Conservation (phyloP, 2,113 vertebrate genomes). For the Podiceps cristatus region DNA sequence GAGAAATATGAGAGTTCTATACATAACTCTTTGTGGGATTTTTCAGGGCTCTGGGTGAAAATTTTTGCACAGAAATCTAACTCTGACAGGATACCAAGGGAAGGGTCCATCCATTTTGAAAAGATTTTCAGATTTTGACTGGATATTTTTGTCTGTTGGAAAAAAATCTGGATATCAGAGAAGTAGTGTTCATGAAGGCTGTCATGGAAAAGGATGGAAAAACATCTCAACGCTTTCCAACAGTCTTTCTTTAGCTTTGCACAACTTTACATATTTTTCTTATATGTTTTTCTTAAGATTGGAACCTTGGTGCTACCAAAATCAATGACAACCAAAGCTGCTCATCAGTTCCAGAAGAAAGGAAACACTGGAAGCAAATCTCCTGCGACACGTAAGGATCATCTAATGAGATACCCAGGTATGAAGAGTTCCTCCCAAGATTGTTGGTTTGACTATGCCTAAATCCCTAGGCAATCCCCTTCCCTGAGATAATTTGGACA, state of each 20-base stretch:
- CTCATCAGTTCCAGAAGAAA: not conserved
- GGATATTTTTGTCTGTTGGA: not conserved
- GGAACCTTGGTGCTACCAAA: not conserved
- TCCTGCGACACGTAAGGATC: not conserved
- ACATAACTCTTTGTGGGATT: rapidly evolving
- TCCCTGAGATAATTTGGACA: not conserved
- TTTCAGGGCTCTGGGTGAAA: not conserved
- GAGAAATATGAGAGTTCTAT: not conserved
- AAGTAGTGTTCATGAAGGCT: not conserved
- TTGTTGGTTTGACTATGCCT: not conserved
- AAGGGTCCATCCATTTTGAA: not conserved
- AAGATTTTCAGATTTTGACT: not conserved
- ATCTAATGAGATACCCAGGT: not conserved
- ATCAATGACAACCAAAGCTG: not conserved
- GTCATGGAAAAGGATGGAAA: not conserved
- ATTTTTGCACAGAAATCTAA: not conserved
- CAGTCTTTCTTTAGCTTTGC: not conserved
- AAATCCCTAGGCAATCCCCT: not conserved
- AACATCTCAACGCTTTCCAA: not conserved
- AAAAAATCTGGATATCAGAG: not conserved
- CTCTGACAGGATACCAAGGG: not conserved
- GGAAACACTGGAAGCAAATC: not conserved
- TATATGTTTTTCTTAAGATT: not conserved
- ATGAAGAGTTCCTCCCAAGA: not conserved
- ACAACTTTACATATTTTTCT: not conserved